Evolutionary conservation across 2,113 vertebrate genomes (phyloP), one percentile per base, ranked within the genome.

Genomic region (Haplochromis burtoni): DNA sequence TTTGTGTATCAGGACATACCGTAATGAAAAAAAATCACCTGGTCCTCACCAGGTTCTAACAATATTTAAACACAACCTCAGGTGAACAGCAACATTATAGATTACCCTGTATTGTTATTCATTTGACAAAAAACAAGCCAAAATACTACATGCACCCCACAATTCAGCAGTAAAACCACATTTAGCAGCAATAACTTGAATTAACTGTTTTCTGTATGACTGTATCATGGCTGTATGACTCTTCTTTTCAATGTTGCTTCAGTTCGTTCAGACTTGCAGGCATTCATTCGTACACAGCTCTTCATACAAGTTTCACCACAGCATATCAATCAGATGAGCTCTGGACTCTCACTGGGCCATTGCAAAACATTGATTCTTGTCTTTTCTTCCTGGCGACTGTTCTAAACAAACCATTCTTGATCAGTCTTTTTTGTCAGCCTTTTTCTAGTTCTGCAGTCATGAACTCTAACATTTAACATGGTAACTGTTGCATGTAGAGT

Each of bases 291-390:
- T 40, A 21, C 33, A 21, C 7, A 68, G 63, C 33, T 40, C 35
- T 68, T 38, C 35, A 63, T 71, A 71, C 19, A 21, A 14, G 35
- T 40, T 21, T 21, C 12, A 71, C 63, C 7, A 24, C 63, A 71
- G 35, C 35, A 24, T 40, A 40, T 71, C 5, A 63, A 35, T 63
- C 59, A 63, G 17, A 63, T 63, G 33, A 63, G 59, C 0, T n/a
- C 59, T 63, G 59, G 31, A 35, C 17, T 63, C 31, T 66, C 31
- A 66, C 17, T 66, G 61, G 1, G 61, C 0, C 61, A 35, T 66
- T 66, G 0, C 17, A 66, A 66, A 66, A 66, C 0, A 35, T 35
- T 66, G 17, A 35, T 66, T n/a, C n/a, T n/a, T n/a, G 31, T 66
- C 61, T 35, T 35, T 35, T 35, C 31, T 66, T 66, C 61, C 31